phyloP scores from a whole-genome alignment of 2,797 vertebrate genomes.

The Macropus fuliginosus region DNA sequence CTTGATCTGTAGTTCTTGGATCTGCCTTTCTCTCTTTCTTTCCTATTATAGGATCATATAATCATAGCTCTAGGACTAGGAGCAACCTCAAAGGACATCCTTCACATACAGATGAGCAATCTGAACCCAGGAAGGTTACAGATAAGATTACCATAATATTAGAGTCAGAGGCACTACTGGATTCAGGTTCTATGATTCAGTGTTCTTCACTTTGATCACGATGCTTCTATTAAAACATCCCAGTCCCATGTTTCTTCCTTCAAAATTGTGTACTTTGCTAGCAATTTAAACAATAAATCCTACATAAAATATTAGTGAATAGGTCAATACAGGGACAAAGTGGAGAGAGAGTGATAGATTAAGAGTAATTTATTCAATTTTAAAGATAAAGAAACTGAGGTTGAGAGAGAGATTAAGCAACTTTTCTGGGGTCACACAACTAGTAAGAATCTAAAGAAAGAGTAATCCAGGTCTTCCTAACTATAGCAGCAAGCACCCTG shows the following conservation, averaged over 20 bases:
- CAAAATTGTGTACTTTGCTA: background rate
- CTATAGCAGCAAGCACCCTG: too few species aligned
- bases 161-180: background rate
- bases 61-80: too few species aligned
- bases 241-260: background rate
- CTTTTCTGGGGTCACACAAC: background rate
- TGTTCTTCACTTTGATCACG: background rate
- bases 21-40: background rate
- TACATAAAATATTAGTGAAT: background rate
- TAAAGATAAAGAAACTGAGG: background rate
- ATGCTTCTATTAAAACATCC: background rate
- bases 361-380: background rate
- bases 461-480: background rate
- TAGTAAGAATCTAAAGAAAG: background rate
- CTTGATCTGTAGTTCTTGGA: background rate
- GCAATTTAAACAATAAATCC: background rate
- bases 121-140: background rate
- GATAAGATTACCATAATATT: background rate
- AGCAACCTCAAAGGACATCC: background rate
- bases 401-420: background rate
- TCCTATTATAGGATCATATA: too few species aligned
- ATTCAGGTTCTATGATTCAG: background rate
- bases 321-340: background rate
- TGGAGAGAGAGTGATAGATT: background rate
- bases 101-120: background rate